phyloP scores from a whole-genome alignment of 1,140 invertebrate species.

The Drosophila arawakana region DNA sequence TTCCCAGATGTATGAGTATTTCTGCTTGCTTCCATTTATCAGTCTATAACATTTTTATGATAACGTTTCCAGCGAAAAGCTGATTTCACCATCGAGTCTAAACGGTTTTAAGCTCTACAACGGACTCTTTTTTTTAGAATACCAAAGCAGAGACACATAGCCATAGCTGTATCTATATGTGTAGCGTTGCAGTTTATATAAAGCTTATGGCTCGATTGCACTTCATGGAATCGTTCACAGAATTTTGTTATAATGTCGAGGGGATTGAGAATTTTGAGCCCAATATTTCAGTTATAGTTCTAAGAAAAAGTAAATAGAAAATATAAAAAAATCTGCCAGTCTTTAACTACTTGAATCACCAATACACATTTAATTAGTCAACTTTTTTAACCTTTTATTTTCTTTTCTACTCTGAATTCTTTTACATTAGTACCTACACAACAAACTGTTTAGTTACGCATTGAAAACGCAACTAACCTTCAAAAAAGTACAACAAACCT shows the following conservation, averaged over 20 bases:
- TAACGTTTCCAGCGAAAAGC: constrained; percentile 34
- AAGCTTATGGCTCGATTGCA: background rate
- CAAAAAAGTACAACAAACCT: background rate
- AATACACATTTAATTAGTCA: no score
- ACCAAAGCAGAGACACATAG: background rate
- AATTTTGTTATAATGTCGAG: background rate
- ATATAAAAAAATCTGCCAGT: no score
- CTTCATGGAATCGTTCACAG: background rate
- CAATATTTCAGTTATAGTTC: no score
- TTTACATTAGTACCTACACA: no score
- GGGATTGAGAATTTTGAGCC: no score
- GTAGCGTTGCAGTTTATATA: background rate
- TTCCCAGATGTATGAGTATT: background rate
- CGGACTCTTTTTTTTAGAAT: background rate
- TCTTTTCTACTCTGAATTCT: no score
- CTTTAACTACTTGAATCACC: no score
- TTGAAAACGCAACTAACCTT: background rate
- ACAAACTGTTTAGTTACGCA: background rate
- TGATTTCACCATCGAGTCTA: constrained; percentile 19
- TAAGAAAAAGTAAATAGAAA: no score
- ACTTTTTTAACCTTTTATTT: no score
- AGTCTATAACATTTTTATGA: constrained; percentile 12
- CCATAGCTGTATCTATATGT: background rate
- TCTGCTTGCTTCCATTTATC: constrained; percentile 15
- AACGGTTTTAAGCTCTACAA: constrained; percentile 10